phyloP scores from a whole-genome alignment of 2,797 vertebrate species.

The Cryptoblepharus egeriae region DNA sequence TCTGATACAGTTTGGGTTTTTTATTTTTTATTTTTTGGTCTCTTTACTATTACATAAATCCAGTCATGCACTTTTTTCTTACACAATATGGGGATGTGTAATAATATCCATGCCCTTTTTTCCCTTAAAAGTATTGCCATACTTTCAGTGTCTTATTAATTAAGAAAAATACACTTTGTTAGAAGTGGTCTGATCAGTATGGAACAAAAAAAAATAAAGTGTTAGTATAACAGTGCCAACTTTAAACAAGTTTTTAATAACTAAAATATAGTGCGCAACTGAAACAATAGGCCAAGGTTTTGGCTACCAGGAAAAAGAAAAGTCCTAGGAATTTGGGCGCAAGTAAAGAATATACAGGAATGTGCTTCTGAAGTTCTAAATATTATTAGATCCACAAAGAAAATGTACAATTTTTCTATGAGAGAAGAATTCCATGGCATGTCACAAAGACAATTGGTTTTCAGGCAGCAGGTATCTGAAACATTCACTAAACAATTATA shows the following conservation, averaged over 20 bases:
- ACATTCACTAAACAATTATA: constrained; percentile 64
- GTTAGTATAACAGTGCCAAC: constrained; percentile 83
- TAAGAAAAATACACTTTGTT: constrained; percentile 77
- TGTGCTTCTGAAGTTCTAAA: constrained; percentile 75
- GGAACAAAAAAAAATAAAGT: constrained; percentile 80
- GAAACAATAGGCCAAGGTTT: constrained; percentile 75
- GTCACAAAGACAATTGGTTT: constrained; percentile 71
- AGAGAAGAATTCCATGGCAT: constrained; percentile 68
- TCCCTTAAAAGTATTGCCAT: constrained; percentile 80
- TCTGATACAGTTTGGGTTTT: constrained; percentile 87
- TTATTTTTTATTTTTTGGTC: constrained; percentile 21
- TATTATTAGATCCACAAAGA: constrained; percentile 61
- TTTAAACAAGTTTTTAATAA: constrained; percentile 84
- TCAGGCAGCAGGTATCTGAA: constrained; percentile 71
- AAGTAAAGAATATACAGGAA: constrained; percentile 59
- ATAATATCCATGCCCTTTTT: constrained; percentile 87
- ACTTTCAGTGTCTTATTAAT: constrained; percentile 77
- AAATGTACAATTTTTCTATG: constrained; percentile 17
- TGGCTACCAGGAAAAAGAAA: constrained; percentile 62
- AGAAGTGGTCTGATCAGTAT: constrained; percentile 81
- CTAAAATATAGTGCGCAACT: constrained; percentile 77
- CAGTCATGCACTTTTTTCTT: constrained; percentile 97
- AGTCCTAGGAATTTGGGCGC: constrained; percentile 47
- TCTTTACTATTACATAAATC: constrained; percentile 88
- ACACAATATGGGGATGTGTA: constrained; percentile 96